Conservation (phyloP, 1,140 invertebrate genomes). For the Rhizoglyphus robini region DNA sequence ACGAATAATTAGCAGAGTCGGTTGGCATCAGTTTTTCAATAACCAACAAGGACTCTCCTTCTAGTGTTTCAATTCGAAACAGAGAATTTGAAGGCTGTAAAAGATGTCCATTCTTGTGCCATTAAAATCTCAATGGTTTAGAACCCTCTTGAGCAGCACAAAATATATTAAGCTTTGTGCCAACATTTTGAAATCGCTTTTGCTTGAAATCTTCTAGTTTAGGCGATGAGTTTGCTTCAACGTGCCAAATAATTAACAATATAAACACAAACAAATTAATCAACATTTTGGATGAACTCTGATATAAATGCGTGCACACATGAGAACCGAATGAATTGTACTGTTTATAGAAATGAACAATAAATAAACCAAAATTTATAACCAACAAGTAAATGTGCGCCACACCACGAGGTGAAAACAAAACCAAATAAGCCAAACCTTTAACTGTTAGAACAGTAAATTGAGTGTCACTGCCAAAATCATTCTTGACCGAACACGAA, state of each 20-base stretch:
- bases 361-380: neutral
- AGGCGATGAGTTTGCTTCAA: slow-evolving; percentile 36
- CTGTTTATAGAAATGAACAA: neutral
- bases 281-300: no score
- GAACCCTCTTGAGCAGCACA: slow-evolving; percentile 21
- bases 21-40: slow-evolving; percentile 66
- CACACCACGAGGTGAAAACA: neutral
- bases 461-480: slow-evolving; percentile 49
- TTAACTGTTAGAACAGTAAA: slow-evolving; percentile 12
- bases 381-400: neutral
- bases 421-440: slow-evolving; percentile 16
- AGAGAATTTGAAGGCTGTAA: slow-evolving; percentile 58
- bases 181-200: neutral
- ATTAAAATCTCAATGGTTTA: slow-evolving; percentile 19
- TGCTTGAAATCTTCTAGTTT: neutral
- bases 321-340: neutral
- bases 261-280: neutral
- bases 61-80: neutral
- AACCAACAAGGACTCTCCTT: slow-evolving; percentile 37
- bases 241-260: neutral
- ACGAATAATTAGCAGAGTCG: slow-evolving; percentile 70
- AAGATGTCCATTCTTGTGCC: slow-evolving; percentile 44
- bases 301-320: neutral
- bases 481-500: slow-evolving; percentile 75
- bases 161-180: slow-evolving; percentile 11